These are phyloP conservation scores for Caenorhabditis angaria DNA, from an alignment of 2,888 invertebrate species.

Conservation along the genomic window DNA sequence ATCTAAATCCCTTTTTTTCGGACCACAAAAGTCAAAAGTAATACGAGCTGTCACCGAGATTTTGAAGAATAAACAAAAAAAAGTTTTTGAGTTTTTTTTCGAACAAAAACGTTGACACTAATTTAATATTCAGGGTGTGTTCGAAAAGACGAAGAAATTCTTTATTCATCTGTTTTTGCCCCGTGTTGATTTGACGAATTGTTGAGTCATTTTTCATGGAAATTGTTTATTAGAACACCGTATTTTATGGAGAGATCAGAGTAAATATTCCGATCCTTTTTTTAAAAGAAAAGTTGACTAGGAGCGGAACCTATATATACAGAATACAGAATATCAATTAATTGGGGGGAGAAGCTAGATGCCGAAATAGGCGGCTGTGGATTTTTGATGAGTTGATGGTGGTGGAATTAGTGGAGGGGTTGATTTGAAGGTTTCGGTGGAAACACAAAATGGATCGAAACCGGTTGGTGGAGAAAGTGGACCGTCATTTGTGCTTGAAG, in stretches of 20 bases:
- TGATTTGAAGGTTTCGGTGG: conserved; percentile 34
- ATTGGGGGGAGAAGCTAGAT: conserved; percentile 28
- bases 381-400: too few relatives aligned
- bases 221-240: background rate
- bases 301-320: background rate
- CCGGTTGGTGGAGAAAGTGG: conserved; percentile 23
- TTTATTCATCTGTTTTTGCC: too few relatives aligned
- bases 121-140: background rate
- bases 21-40: background rate
- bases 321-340: background rate
- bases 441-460: conserved; percentile 20
- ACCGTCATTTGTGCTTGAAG: conserved; percentile 40
- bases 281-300: background rate
- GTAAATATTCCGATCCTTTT: background rate
- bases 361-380: conserved; percentile 55
- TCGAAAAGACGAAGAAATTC: too few relatives aligned
- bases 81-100: background rate
- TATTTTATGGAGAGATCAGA: background rate
- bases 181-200: too few relatives aligned
- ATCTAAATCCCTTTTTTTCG: too few relatives aligned
- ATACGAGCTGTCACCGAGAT: background rate
- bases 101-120: background rate
- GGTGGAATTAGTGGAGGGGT: conserved; percentile 52
- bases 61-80: background rate
- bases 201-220: background rate